Conservation (phyloP, 2,797 vertebrate species). For the Gymnodraco acuticeps region DNA sequence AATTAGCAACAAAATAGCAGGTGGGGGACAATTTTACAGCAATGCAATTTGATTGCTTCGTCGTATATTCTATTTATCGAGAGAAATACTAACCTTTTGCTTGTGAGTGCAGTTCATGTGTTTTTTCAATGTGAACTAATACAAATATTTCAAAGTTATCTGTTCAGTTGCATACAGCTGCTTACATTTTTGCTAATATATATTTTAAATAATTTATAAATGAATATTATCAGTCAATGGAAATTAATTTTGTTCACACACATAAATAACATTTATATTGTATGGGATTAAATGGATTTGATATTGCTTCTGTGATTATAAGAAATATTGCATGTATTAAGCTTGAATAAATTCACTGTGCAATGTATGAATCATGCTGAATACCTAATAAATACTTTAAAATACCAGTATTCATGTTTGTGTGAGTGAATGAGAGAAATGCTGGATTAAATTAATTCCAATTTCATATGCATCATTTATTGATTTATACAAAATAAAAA, state of each 20-base stretch:
- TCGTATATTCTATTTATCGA: conserved; percentile 18
- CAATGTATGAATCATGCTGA: conserved; percentile 56
- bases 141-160: conserved; percentile 26
- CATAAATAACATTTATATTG: conserved; percentile 55
- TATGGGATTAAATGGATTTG: conserved; percentile 49
- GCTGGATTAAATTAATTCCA: conserved; percentile 19
- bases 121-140: conserved; percentile 42
- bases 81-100: conserved; percentile 30
- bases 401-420: conserved; percentile 13
- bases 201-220: conserved; percentile 45
- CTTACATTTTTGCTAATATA: conserved; percentile 40
- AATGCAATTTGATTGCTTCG: conserved; percentile 16
- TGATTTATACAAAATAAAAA: conserved; percentile 88
- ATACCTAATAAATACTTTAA: conserved; percentile 69
- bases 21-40: conserved; percentile 16
- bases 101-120: conserved; percentile 44
- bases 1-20: conserved; percentile 4
- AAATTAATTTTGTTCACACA: conserved; percentile 48
- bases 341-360: conserved; percentile 55
- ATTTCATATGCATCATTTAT: conserved; percentile 85
- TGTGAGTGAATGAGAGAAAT: conserved; percentile 9
- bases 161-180: conserved; percentile 33
- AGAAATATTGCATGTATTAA: conserved; percentile 61
- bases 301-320: conserved; percentile 67
- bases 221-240: conserved; percentile 37